Base-by-base conservation (phyloP, 2,797 vertebrate genomes). In the Clarias pachynema region DNA sequence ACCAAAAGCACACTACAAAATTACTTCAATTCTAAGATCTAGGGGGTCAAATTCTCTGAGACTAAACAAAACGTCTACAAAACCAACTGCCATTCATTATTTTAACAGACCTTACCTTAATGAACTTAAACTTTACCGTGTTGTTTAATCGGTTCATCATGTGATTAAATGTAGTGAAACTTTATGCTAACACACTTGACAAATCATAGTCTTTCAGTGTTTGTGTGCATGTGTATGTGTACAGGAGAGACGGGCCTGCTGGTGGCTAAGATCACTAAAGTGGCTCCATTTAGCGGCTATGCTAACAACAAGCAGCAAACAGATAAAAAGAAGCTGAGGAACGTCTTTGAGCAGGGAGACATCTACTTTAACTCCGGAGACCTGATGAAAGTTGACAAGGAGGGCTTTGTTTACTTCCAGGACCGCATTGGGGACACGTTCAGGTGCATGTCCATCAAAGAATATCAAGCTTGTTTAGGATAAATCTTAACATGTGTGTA, bases 351-450 rank as follows among this genome's bases (percentile, higher is more conserved):
- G 80, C 96, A 96, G 88, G 97, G 96, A 65, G 97, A 98, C 44
- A 0, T 93, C 1, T 97, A 97, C 92, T 97, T 96, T 78, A 98
- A 98, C 91, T 96, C 90, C 0, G 97, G 97, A 0, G 97, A 98
- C 87, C 95, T 99, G 68, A 86, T 98, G 29, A 93, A 87, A 86
- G 93, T 96, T 0, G 96, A 97, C 87, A 40, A 81, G 0, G 93
- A 97, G 26, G 96, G 97, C 20, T 98, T 97, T 10, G 0, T 98
- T 86, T 97, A 94, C 92, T 98, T 98, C 82, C 96, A 96, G 3
- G 97, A 98, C 88, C 94, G 96, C 83, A 95, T 96, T 12, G 97
- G 97, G 91, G 97, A 98, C 91, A 97, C 97, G 5, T 98, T 97
- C 94, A 95, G 96, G 97, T 97, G 62, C 29, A 16, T 2, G 0